A percentile compares a stretch with the other conserved stretches of the same genome.
phyloP scores from a whole-genome alignment of 2,888 invertebrate genomes.

The Heliconius aoede region DNA sequence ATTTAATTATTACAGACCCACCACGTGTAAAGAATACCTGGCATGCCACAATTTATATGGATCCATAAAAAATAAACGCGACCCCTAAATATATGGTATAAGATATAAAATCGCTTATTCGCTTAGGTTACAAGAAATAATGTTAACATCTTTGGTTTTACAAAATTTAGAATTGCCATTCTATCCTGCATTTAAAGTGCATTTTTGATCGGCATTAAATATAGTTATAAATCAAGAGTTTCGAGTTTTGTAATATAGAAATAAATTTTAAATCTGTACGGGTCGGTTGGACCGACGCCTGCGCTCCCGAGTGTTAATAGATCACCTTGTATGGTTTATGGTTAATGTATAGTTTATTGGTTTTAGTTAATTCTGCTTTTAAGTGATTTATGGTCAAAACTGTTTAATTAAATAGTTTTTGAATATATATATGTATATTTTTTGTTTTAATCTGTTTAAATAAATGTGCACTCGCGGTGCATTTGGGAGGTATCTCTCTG shows the following conservation, averaged over 20 bases:
- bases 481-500: too few relatives aligned
- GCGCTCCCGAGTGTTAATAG: slow-evolving; percentile 78
- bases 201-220: slow-evolving; percentile 39
- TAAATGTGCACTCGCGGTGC: too few relatives aligned
- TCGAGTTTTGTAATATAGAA: slow-evolving; percentile 58
- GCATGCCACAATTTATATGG: slow-evolving; percentile 44
- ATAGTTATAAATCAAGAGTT: slow-evolving; percentile 38
- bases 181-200: slow-evolving; percentile 22
- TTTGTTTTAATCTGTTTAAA: neutral
- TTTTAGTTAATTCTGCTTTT: slow-evolving; percentile 20
- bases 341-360: slow-evolving; percentile 31
- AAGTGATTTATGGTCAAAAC: slow-evolving; percentile 2
- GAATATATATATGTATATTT: neutral
- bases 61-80: slow-evolving; percentile 44
- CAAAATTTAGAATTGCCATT: slow-evolving; percentile 42
- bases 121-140: slow-evolving; percentile 32
- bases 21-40: slow-evolving; percentile 61
- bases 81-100: slow-evolving; percentile 20
- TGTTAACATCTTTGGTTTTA: slow-evolving; percentile 49
- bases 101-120: slow-evolving; percentile 21
- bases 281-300: slow-evolving; percentile 65
- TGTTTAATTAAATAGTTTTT: slow-evolving; percentile 9
- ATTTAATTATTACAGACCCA: slow-evolving; percentile 81
- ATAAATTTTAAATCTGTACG: slow-evolving; percentile 76
- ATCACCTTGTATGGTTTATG: slow-evolving; percentile 40